Base-by-base conservation (phyloP, 2,888 invertebrate species). In the Pollenia griseotomentosa region DNA sequence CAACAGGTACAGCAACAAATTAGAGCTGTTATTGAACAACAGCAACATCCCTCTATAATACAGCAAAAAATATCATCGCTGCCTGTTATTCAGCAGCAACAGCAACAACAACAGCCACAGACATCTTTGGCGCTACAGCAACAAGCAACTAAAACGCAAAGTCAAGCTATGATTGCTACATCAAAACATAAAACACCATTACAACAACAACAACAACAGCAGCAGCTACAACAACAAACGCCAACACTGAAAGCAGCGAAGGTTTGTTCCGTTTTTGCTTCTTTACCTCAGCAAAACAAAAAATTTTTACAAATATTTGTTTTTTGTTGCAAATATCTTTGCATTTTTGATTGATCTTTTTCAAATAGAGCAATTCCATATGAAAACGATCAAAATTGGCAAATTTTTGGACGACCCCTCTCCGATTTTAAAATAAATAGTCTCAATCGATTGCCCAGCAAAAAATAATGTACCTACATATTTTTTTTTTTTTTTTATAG, bases 21-120 rank as follows among this genome's bases (percentile, higher is more conserved):
- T 46, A 90, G 91, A 59, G 86, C 83, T 11, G 90, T 91, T 9
- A 75, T 91, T 59, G 90, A 91, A 83, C 92, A 91, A 51, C 92
- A 91, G 68, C 92, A 92, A 66, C 90, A 91, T 89, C 90, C 91
- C 11, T 90, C 91, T 10, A 91, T 91, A 16, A 92, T 92, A 77
- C 92, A 92, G 61, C 92, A 92, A 79, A 92, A 92, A 89, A 91
- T 92, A 6, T 88, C 90, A 11, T 81, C 87, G 6, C 78, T 91
- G 85, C 90, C 90, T 23, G 70, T 83, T 53, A 68, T 66, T 33
- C 83, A 85, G 42, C 88, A 83, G 23, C 82, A 65, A 14, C 79
- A 65, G n/a, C 82, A 66, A 55, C 83, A 80, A 57, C 40, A 53
- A 23, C 87, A 74, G 61, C 33, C 59, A 23, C 87, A 74, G 61